Evolutionary conservation across 2,888 invertebrate species (phyloP).

Genomic region (Camponotus fellah): DNA sequence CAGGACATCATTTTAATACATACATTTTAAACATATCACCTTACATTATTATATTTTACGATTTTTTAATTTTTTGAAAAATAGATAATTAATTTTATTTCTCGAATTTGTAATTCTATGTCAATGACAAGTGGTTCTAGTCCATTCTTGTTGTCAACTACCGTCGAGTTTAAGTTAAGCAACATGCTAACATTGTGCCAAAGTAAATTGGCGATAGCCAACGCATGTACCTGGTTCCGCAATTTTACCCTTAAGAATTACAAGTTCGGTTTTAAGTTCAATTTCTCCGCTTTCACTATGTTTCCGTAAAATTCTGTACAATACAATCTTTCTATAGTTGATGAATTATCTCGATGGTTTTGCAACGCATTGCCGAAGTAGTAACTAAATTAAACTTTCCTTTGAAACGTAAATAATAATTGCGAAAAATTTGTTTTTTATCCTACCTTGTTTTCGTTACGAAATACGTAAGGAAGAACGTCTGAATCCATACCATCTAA

Average conservation of each 20-base stretch:
- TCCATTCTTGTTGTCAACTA: neutral
- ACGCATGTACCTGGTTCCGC: slow-evolving; percentile 42
- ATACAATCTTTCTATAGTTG: neutral
- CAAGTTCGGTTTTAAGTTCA: slow-evolving; percentile 29
- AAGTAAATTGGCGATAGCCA: slow-evolving; percentile 34
- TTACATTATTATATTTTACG: neutral
- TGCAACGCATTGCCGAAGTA: slow-evolving; percentile 36
- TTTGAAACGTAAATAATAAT: slow-evolving; percentile 14
- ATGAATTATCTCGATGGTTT: slow-evolving; percentile 33
- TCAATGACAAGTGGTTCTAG: neutral
- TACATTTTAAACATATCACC: too few species aligned
- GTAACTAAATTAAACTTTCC: slow-evolving; percentile 9
- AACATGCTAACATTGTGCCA: slow-evolving; percentile 55
- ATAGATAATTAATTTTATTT: neutral
- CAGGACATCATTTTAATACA: neutral
- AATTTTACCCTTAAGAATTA: slow-evolving; percentile 34
- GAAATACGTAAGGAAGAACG: slow-evolving; percentile 4
- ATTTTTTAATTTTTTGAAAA: neutral
- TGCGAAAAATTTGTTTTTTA: neutral
- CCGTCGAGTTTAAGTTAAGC: slow-evolving; percentile 11
- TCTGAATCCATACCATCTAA: slow-evolving; percentile 32
- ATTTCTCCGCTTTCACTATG: slow-evolving; percentile 26
- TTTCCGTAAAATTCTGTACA: neutral
- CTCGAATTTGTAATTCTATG: neutral
- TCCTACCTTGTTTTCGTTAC: slow-evolving; percentile 18